phyloP scores from a whole-genome alignment of 2,113 vertebrate genomes.

The Heteronetta atricapilla region DNA sequence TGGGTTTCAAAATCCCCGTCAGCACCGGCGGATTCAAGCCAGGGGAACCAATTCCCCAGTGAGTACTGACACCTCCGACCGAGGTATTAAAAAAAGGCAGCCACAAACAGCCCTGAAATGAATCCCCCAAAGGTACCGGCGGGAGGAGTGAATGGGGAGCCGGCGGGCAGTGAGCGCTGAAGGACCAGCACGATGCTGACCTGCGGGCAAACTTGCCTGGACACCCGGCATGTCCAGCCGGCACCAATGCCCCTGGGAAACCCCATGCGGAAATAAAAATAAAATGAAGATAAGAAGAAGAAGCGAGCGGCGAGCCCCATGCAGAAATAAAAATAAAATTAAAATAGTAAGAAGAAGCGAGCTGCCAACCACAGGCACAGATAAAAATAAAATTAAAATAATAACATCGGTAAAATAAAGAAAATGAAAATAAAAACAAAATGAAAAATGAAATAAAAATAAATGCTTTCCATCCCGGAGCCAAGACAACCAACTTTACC shows the following conservation, averaged over 20 bases:
- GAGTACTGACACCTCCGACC: not conserved
- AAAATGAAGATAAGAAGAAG: no score
- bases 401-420: not conserved
- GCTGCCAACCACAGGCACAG: no score
- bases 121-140: not conserved
- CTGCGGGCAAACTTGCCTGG: not conserved
- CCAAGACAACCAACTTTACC: conserved; percentile 81
- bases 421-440: not conserved
- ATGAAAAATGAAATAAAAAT: not conserved
- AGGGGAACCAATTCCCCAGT: accelerated
- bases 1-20: not conserved
- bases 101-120: not conserved
- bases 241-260: not conserved
- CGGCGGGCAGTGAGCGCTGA: not conserved
- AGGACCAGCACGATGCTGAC: not conserved
- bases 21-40: not conserved
- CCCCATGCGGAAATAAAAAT: no score
- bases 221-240: accelerated
- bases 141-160: accelerated
- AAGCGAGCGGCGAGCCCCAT: no score
- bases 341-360: no score
- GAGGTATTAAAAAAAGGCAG: not conserved
- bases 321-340: no score
- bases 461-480: not conserved
- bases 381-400: no score